A percentile compares a stretch with the other conserved stretches of the same genome.
These are phyloP conservation scores for Brachylomia viminalis DNA, from an alignment of 2,888 invertebrate genomes.

Conservation along the genomic window DNA sequence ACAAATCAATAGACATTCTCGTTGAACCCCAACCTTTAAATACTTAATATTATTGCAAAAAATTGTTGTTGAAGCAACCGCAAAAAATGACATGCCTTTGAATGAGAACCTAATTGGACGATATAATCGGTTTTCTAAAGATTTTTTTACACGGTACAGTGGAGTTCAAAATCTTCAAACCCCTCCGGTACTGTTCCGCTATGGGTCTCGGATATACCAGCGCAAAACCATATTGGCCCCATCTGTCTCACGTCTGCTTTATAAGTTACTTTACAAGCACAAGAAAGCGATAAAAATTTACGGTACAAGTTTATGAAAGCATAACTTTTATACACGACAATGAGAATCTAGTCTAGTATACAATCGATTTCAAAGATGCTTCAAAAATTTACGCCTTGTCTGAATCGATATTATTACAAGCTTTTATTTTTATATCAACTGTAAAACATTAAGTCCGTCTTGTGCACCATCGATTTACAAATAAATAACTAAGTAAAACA, in stretches of 20 bases:
- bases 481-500: slow-evolving; percentile 18
- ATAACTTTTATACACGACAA: slow-evolving; percentile 32
- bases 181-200: slow-evolving; percentile 29
- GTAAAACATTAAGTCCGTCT: not conserved
- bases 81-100: slow-evolving; percentile 38
- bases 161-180: slow-evolving; percentile 24
- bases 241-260: slow-evolving; percentile 16
- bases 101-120: slow-evolving; percentile 42
- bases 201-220: slow-evolving; percentile 31
- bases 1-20: slow-evolving; percentile 32
- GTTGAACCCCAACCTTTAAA: slow-evolving; percentile 26
- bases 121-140: slow-evolving; percentile 36
- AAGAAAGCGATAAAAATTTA: slow-evolving; percentile 46
- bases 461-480: slow-evolving; percentile 2
- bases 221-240: slow-evolving; percentile 8
- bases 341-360: slow-evolving; percentile 14
- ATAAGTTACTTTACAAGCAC: slow-evolving; percentile 43
- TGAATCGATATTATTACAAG: not conserved
- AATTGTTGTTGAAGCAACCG: slow-evolving; percentile 21
- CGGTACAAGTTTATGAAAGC: slow-evolving; percentile 35
- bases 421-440: slow-evolving; percentile 4
- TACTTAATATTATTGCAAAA: slow-evolving; percentile 35
- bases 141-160: slow-evolving; percentile 16
- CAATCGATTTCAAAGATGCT: slow-evolving; percentile 21
- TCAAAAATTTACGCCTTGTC: not conserved